phyloP scores from a whole-genome alignment of 2,113 vertebrate species.

The Acrocephalus arundinaceus region DNA sequence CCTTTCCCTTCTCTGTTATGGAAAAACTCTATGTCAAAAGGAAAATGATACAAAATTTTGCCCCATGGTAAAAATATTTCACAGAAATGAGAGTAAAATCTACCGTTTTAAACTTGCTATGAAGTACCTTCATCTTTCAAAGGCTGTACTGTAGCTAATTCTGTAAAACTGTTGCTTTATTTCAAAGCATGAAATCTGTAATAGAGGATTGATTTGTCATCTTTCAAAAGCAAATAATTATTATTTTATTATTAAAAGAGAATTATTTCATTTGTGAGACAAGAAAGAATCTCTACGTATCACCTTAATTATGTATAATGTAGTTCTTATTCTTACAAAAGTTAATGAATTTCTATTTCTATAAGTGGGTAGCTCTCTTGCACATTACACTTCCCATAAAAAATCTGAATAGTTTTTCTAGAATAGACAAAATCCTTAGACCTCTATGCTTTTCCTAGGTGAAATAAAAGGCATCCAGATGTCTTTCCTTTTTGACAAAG shows the following conservation, averaged over 20 bases:
- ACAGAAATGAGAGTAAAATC: not conserved
- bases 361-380: not conserved
- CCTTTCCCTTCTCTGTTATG: not conserved
- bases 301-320: not conserved
- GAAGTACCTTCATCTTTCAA: not conserved
- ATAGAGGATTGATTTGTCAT: not conserved
- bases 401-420: not conserved
- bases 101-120: not conserved
- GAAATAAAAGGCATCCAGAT: not conserved
- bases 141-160: not conserved
- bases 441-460: not conserved
- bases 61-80: not conserved
- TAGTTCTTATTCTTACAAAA: not conserved
- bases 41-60: not conserved
- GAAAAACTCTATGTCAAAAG: not conserved
- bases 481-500: not conserved
- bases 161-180: not conserved
- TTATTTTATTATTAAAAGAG: not conserved
- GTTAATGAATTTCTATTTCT: not conserved
- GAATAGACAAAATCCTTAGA: not conserved
- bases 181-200: not conserved
- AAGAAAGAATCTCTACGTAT: not conserved
- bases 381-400: not conserved
- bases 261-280: not conserved
- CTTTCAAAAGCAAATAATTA: not conserved